Evolutionary conservation across 2,888 invertebrate genomes (phyloP).

Genomic region (Uloborus plumipes): DNA sequence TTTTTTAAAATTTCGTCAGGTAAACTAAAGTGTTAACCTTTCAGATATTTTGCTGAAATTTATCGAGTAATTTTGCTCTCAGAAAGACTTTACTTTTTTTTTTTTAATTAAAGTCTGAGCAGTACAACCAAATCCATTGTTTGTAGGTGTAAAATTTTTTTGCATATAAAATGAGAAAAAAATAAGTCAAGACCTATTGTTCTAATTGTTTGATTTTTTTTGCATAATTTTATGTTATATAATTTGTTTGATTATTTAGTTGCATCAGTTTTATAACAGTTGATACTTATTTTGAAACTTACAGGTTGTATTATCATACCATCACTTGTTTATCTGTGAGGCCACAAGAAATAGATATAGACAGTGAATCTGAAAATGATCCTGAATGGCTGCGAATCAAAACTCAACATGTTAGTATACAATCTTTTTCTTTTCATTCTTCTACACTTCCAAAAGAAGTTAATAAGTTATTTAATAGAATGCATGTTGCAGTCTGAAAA

Average conservation of each 20-base stretch:
- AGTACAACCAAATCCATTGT: no score
- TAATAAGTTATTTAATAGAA: not conserved
- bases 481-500: no score
- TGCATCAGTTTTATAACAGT: not conserved
- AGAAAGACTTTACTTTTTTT: no score
- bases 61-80: no score
- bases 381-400: slow-evolving; percentile 94
- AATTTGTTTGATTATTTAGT: not conserved
- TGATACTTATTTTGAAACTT: not conserved
- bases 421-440: not conserved
- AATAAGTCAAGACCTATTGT: not conserved
- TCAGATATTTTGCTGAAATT: no score
- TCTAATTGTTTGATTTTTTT: not conserved
- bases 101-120: no score
- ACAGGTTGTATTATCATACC: slow-evolving; percentile 90
- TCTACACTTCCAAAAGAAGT: not conserved
- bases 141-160: not conserved
- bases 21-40: no score
- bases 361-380: slow-evolving; percentile 94
- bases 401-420: slow-evolving; percentile 79
- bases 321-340: slow-evolving; percentile 93
- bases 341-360: slow-evolving; percentile 93
- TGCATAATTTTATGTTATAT: no score
- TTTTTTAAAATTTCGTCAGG: not conserved
- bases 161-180: not conserved